phyloP scores from a whole-genome alignment of 2,113 vertebrate genomes.

The Struthio camelus region DNA sequence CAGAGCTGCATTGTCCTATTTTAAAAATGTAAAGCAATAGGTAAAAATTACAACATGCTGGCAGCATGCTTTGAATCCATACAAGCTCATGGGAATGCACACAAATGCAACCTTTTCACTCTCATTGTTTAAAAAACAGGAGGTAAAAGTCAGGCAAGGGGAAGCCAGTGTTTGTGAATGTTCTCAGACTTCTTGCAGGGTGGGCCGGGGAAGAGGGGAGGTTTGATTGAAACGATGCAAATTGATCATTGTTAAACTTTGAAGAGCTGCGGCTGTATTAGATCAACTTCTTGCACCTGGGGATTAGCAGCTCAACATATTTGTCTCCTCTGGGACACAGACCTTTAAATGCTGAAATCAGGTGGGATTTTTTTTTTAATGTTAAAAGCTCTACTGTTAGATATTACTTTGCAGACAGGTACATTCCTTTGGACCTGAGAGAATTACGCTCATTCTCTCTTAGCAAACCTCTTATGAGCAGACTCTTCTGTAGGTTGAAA shows the following conservation, averaged over 20 bases:
- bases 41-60: neutral
- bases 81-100: neutral
- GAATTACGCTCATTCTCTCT: neutral
- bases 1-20: slow-evolving; percentile 53
- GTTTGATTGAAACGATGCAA: slow-evolving; percentile 26
- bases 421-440: neutral
- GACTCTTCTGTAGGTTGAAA: neutral
- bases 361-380: neutral
- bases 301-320: slow-evolving; percentile 40
- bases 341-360: slow-evolving; percentile 28
- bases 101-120: slow-evolving; percentile 35
- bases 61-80: slow-evolving; percentile 40
- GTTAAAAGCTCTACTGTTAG: neutral
- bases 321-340: slow-evolving; percentile 43
- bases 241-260: slow-evolving; percentile 22
- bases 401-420: neutral
- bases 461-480: neutral
- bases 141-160: slow-evolving; percentile 21
- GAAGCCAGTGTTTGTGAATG: neutral
- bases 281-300: slow-evolving; percentile 6
- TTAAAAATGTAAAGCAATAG: slow-evolving; percentile 56
- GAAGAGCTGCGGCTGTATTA: slow-evolving; percentile 32
- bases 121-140: slow-evolving; percentile 38
- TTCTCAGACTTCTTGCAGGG: neutral
- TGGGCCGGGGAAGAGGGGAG: neutral